A percentile compares a stretch with the other conserved stretches of the same genome.
Evolutionary conservation across 2,888 invertebrate species (phyloP).

Genomic region (Patella pellucida): DNA sequence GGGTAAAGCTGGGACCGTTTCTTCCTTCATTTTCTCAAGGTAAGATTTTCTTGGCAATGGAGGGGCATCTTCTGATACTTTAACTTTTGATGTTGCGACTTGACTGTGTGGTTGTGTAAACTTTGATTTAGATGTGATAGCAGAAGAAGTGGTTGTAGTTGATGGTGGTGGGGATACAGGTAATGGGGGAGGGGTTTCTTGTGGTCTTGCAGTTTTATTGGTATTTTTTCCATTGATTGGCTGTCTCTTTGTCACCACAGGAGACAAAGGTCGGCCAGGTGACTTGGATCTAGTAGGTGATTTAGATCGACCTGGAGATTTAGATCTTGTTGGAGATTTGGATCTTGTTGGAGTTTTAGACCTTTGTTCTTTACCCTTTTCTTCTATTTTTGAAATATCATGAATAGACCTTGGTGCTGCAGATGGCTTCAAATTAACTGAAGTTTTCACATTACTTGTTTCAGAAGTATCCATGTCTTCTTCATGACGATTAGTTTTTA

Average conservation of each 20-base stretch:
- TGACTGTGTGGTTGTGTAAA: conserved; percentile 9
- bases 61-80: not conserved
- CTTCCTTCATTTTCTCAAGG: not conserved
- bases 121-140: not conserved
- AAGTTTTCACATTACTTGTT: conserved; percentile 13
- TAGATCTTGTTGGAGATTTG: conserved; percentile 16
- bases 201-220: conserved; percentile 17
- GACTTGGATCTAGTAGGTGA: conserved; percentile 11
- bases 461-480: conserved; percentile 47
- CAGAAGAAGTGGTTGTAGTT: conserved; percentile 28
- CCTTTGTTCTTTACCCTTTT: conserved; percentile 12
- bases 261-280: not conserved
- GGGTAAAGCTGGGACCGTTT: conserved; percentile 8
- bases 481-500: conserved; percentile 24
- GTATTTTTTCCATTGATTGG: not conserved
- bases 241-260: not conserved
- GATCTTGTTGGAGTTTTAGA: conserved; percentile 5
- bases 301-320: conserved; percentile 9
- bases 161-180: conserved; percentile 40
- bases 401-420: conserved; percentile 34
- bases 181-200: conserved; percentile 43
- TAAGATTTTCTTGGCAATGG: not conserved
- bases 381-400: conserved; percentile 23
- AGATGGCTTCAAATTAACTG: conserved; percentile 6
- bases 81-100: not conserved